Conservation (phyloP, 2,113 vertebrate genomes). For the Lanius collurio region DNA sequence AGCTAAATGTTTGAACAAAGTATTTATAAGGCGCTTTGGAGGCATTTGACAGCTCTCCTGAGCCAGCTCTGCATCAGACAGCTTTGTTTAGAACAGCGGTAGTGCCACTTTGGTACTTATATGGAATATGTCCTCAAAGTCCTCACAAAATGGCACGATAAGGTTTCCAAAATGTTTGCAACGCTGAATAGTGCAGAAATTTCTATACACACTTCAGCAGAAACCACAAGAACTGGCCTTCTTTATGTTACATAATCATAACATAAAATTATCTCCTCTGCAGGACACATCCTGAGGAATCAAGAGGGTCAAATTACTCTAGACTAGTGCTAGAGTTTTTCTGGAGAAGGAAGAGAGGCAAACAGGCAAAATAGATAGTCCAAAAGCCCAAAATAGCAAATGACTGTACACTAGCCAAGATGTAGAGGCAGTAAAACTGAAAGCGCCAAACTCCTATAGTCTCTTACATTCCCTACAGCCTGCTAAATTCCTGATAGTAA, state of each 20-base stretch:
- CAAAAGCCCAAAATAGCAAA: neutral
- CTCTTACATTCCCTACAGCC: neutral
- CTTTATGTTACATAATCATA: neutral
- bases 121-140: neutral
- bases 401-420: neutral
- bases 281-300: neutral
- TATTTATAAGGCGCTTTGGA: neutral
- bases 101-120: neutral
- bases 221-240: neutral
- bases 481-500: neutral
- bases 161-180: neutral
- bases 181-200: neutral
- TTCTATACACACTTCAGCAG: neutral
- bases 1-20: neutral
- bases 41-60: neutral
- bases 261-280: neutral
- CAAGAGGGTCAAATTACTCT: neutral
- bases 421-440: neutral
- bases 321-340: neutral
- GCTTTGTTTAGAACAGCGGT: neutral
- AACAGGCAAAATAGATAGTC: neutral
- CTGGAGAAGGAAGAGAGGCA: neutral
- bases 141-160: neutral
- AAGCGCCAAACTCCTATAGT: neutral
- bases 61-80: neutral